A percentile compares a stretch with the other conserved stretches of the same genome.
phyloP scores from a whole-genome alignment of 2,797 vertebrate species.

The Thunnus albacares region DNA sequence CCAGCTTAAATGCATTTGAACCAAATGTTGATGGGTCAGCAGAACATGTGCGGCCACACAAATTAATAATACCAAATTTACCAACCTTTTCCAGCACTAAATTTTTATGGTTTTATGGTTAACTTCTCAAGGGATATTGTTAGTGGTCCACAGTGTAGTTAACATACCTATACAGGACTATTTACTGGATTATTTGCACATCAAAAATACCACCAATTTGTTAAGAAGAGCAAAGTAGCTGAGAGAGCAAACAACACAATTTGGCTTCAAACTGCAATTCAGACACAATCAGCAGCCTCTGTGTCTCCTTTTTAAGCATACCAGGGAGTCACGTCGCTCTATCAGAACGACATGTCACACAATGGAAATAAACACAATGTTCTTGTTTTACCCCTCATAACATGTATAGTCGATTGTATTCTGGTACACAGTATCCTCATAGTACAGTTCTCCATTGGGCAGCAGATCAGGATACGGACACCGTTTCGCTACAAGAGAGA shows the following conservation, averaged over 20 bases:
- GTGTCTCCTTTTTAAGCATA: neutral
- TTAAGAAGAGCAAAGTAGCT: neutral
- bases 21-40: neutral
- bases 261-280: neutral
- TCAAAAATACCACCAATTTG: neutral
- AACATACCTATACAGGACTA: neutral
- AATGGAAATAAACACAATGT: neutral
- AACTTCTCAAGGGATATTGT: neutral
- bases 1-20: neutral
- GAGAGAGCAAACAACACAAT: neutral
- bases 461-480: constrained; percentile 84
- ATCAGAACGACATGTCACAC: neutral
- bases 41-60: too few relatives aligned
- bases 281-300: neutral
- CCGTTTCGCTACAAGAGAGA: constrained; percentile 80
- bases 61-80: neutral
- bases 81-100: neutral
- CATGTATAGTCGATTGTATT: constrained; percentile 87
- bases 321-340: neutral
- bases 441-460: constrained; percentile 81
- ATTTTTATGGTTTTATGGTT: neutral
- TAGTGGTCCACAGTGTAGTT: neutral
- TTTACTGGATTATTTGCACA: neutral
- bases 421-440: constrained; percentile 81
- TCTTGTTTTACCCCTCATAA: constrained; percentile 86